These are phyloP conservation scores for Brenthis daphne DNA, from an alignment of 2,888 invertebrate genomes.

Conservation along the genomic window DNA sequence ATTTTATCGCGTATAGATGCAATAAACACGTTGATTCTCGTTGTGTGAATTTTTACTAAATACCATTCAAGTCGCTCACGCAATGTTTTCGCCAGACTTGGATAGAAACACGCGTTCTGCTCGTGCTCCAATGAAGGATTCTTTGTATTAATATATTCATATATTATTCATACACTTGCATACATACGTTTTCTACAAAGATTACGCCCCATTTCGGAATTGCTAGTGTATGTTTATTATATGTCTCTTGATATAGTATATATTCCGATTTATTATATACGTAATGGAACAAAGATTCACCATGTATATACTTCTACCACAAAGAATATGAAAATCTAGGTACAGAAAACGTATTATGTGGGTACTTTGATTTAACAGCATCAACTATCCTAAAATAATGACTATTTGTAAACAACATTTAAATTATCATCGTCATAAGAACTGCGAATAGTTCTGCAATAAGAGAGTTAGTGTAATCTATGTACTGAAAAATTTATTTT, in stretches of 20 bases:
- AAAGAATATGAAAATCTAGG: conserved; percentile 9
- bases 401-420: conserved; percentile 14
- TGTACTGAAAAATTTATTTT: not conserved
- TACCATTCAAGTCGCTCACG: conserved; percentile 48
- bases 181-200: conserved; percentile 42
- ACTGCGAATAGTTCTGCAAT: conserved; percentile 12
- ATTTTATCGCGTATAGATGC: conserved; percentile 14
- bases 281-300: too few species aligned
- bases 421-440: not conserved
- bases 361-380: conserved; percentile 16
- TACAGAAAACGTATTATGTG: conserved; percentile 9
- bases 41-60: conserved; percentile 43
- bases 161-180: conserved; percentile 41
- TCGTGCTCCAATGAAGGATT: conserved; percentile 46
- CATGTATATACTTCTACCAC: not conserved
- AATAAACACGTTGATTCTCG: conserved; percentile 3
- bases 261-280: too few species aligned
- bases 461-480: not conserved
- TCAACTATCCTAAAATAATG: not conserved
- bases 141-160: conserved; percentile 47
- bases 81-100: conserved; percentile 52
- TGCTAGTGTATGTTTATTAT: not conserved
- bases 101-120: conserved; percentile 45
- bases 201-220: conserved; percentile 16
- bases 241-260: too few species aligned